Evolutionary conservation across 2,797 vertebrate genomes (phyloP).

Genomic region (Helicolenus hilgendorfi): DNA sequence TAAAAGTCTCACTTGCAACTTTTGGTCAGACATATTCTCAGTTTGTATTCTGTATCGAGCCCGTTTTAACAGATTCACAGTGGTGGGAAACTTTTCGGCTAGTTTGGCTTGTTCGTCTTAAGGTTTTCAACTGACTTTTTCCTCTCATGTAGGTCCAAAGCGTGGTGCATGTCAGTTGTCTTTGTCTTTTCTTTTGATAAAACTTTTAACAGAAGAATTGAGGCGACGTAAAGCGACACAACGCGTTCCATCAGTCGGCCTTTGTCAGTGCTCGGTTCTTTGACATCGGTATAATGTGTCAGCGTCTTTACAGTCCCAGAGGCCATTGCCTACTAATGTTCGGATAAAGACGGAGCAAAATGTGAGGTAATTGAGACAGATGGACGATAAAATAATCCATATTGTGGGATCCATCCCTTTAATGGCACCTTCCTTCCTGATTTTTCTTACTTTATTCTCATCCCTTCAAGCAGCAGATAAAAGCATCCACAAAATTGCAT

Average conservation of each 20-base stretch:
- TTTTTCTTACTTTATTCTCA: not conserved
- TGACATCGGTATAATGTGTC: not conserved
- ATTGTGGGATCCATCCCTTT: not conserved
- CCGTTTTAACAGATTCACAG: not conserved
- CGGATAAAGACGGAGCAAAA: not conserved
- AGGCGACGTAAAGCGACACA: not conserved
- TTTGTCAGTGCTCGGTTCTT: not conserved
- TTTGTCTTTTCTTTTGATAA: not conserved
- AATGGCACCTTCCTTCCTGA: not conserved
- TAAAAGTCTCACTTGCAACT: not conserved
- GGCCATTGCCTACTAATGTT: not conserved
- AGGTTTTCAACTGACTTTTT: not conserved
- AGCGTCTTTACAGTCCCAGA: not conserved
- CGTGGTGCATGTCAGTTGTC: not conserved
- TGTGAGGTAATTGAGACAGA: not conserved
- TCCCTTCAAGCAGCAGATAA: slow-evolving; percentile 10
- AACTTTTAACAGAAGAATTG: not conserved
- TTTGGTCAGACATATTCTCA: not conserved
- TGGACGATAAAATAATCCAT: slow-evolving; percentile 4
- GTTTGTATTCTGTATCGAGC: not conserved
- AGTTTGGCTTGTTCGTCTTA: not conserved
- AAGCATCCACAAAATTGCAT: slow-evolving; percentile 12
- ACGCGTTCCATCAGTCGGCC: slow-evolving; percentile 4
- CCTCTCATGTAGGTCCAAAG: not conserved
- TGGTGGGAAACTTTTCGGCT: not conserved